Conservation (phyloP, 2,797 vertebrate genomes). For the Molothrus ater region DNA sequence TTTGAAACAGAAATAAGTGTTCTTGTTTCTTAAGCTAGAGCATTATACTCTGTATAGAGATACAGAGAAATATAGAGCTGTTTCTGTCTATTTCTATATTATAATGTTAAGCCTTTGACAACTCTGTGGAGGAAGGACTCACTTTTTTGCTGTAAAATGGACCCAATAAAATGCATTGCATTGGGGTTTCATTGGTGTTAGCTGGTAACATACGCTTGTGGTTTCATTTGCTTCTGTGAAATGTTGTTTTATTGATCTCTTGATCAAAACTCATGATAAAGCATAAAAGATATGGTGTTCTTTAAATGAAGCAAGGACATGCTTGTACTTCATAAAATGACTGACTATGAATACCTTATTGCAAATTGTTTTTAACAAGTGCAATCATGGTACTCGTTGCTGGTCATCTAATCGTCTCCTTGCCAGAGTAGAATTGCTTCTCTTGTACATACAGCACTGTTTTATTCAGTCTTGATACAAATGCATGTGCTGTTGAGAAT, state of each 20-base stretch:
- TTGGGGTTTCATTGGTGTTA: not conserved
- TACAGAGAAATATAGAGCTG: not conserved
- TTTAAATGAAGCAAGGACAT: not conserved
- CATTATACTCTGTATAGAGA: not conserved
- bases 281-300: not conserved
- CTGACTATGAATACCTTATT: not conserved
- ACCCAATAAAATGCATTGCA: fast-evolving
- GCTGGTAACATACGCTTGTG: not conserved
- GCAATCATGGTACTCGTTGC: not conserved
- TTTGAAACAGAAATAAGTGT: not conserved
- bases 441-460: not conserved
- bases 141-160: not conserved
- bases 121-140: not conserved
- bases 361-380: not conserved
- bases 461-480: not conserved
- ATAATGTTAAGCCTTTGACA: not conserved
- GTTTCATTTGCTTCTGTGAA: not conserved
- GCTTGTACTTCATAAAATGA: not conserved
- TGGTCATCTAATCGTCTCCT: not conserved
- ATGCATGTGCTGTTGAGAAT: not conserved
- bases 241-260: not conserved
- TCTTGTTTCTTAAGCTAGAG: not conserved
- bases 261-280: not conserved
- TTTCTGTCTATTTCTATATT: not conserved
- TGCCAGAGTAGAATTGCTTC: not conserved